Evolutionary conservation across 2,797 vertebrate genomes (phyloP).

Genomic region (Microcaecilia unicolor): DNA sequence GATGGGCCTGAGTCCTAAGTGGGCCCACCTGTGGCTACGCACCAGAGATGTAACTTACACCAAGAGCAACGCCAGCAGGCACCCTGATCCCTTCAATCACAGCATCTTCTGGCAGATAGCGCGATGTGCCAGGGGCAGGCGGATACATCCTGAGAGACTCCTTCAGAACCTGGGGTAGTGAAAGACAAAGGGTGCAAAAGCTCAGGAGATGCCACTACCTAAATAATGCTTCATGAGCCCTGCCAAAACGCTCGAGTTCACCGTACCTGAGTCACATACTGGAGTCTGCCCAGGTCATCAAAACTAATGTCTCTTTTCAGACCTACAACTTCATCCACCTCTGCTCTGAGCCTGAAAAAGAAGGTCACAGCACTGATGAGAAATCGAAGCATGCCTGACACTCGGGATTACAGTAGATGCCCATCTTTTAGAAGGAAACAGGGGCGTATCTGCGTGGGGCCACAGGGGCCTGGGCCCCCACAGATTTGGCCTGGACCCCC

Average conservation of each 20-base stretch:
- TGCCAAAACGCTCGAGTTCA: neutral
- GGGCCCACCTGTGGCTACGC: no score
- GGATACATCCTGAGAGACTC: conserved; percentile 61
- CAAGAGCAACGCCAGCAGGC: conserved; percentile 19
- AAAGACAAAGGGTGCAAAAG: no score
- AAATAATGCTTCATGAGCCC: neutral
- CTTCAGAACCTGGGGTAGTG: conserved; percentile 50
- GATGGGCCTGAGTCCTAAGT: no score
- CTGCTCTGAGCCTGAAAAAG: conserved; percentile 35
- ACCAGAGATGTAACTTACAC: conserved; percentile 32
- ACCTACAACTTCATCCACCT: conserved; percentile 59
- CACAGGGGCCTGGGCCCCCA: no score
- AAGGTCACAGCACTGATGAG: neutral
- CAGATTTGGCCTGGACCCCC: no score
- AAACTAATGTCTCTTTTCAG: conserved; percentile 46
- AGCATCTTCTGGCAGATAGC: conserved; percentile 31
- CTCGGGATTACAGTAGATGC: no score
- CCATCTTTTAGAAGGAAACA: no score
- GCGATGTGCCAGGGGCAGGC: conserved; percentile 47
- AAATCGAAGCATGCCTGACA: no score
- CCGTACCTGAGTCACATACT: conserved; percentile 54
- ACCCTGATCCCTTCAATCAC: conserved; percentile 44
- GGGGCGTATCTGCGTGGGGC: no score
- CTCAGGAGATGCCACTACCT: no score
- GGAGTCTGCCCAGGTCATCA: conserved; percentile 52